Percentiles rank a stretch among this genome's conserved stretches.
These are phyloP conservation scores for Sorex maritimensis DNA, from an alignment of 2,797 vertebrate species.

Conservation along the genomic window DNA sequence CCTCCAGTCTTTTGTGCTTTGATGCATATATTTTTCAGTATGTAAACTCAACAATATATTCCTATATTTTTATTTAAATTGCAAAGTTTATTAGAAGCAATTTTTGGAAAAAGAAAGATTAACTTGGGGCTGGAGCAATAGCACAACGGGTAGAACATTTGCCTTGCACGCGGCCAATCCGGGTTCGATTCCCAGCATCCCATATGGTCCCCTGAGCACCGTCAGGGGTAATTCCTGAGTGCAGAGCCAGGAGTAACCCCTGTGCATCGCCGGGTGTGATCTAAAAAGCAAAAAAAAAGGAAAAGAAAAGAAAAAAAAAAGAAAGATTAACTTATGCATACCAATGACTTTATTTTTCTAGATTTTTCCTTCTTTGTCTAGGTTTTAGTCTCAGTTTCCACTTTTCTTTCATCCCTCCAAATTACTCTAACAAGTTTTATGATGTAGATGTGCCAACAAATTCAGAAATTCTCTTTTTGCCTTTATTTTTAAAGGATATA, in stretches of 20 bases:
- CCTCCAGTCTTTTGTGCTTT: background rate
- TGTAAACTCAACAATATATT: background rate
- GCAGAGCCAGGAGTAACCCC: no score
- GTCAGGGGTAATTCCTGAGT: no score
- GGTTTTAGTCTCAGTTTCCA: background rate
- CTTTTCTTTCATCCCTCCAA: constrained; percentile 5
- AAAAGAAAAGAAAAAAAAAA: background rate
- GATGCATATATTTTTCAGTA: background rate
- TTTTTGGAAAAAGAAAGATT: background rate
- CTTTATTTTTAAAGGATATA: constrained; percentile 14
- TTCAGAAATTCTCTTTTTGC: background rate
- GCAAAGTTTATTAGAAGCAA: background rate
- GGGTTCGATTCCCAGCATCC: no score
- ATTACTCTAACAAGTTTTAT: background rate
- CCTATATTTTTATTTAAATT: background rate
- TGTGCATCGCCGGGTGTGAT: no score
- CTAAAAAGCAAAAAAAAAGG: no score
- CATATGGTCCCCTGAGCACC: no score
- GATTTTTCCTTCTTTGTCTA: background rate
- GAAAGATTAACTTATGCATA: background rate
- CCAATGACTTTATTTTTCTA: background rate
- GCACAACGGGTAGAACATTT: no score
- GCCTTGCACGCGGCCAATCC: no score
- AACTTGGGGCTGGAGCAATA: no score
- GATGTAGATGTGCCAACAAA: background rate